Conservation (phyloP, 2,113 vertebrate genomes). For the Misgurnus mizolepis region DNA sequence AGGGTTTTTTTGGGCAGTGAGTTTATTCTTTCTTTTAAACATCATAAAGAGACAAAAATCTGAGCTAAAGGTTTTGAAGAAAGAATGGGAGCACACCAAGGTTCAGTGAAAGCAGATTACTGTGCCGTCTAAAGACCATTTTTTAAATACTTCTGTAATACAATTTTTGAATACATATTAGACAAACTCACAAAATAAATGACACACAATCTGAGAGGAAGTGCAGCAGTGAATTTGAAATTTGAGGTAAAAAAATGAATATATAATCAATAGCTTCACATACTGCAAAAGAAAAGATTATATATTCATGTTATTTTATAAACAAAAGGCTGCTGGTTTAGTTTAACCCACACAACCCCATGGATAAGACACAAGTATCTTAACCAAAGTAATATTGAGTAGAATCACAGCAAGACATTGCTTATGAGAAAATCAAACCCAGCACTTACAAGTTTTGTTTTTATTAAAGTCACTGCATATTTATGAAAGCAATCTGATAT, state of each 20-base stretch:
- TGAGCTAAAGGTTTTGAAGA: constrained; percentile 21
- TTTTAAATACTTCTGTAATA: constrained; percentile 4
- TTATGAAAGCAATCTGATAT: no score
- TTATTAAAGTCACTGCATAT: no score
- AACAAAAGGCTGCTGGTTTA: no score
- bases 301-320: no score
- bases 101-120: not conserved
- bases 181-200: not conserved
- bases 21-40: not conserved
- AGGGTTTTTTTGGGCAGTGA: not conserved
- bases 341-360: no score
- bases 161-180: not conserved
- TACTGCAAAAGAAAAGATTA: not conserved
- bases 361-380: no score
- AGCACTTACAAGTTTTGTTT: no score
- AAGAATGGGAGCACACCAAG: constrained; percentile 4
- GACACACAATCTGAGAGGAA: no score
- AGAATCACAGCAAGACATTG: no score
- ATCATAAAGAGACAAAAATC: constrained; percentile 17
- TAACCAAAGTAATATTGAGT: no score
- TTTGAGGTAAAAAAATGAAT: not conserved
- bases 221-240: not conserved
- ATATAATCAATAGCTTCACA: not conserved
- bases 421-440: no score
- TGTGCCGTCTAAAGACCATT: not conserved